Evolutionary conservation across 2,113 vertebrate species (phyloP).

Genomic region (Ariopsis seemanni): DNA sequence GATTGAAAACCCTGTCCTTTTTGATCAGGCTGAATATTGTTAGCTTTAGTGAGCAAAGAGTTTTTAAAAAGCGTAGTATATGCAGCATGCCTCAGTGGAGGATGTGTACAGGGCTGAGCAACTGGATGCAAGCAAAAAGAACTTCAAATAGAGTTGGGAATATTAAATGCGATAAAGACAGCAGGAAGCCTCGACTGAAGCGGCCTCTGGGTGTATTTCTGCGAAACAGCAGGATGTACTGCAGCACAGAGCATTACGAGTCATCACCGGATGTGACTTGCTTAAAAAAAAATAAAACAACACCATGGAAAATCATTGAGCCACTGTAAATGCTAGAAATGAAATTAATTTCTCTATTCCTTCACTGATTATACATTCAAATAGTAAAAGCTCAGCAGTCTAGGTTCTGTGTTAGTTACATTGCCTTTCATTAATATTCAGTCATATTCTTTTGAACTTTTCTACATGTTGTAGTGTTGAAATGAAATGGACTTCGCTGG

Average conservation of each 20-base stretch:
- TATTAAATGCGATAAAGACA: slow-evolving; percentile 45
- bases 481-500: background rate
- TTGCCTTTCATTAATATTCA: background rate
- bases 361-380: background rate
- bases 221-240: slow-evolving; percentile 30
- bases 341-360: background rate
- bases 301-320: background rate
- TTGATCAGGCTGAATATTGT: slow-evolving; percentile 34
- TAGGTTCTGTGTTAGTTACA: background rate
- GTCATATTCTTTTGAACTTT: background rate
- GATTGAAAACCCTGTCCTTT: slow-evolving; percentile 21
- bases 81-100: slow-evolving; percentile 26
- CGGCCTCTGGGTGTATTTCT: slow-evolving; percentile 31
- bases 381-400: background rate
- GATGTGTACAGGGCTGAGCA: slow-evolving; percentile 2
- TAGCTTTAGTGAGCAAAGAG: slow-evolving; percentile 1
- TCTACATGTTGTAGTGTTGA: background rate
- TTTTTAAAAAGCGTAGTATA: background rate
- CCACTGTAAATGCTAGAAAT: background rate
- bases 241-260: slow-evolving; percentile 1
- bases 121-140: slow-evolving; percentile 26
- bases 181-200: slow-evolving; percentile 39
- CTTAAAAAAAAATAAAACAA: background rate
- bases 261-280: slow-evolving; percentile 12
- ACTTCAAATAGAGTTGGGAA: slow-evolving; percentile 44